Base-by-base conservation (phyloP, 2,797 vertebrate species). In the Triplophysa yarkandensis region DNA sequence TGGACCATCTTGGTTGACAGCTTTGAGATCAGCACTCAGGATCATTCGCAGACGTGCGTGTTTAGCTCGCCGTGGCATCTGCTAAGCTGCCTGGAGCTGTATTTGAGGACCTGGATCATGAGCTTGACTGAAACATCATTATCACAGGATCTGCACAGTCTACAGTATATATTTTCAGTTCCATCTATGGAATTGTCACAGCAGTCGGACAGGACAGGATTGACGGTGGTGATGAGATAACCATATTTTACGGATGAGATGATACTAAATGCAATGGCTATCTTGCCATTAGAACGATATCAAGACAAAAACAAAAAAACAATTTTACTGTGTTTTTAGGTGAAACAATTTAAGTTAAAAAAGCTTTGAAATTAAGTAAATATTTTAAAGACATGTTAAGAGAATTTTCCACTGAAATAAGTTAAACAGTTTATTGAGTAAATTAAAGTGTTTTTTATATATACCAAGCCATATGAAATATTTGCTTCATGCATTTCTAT, bases 61-160 rank as follows among this genome's bases (percentile, higher is more conserved):
- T 71, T 65, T 58, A 54, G 60, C 66, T 79, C 61, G 64, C 66
- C 70, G 41, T 50, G 72, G 77, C 71, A 74, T 74, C 77, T 79
- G 71, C 71, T 64, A 69, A 74, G 77, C 60, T 63, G 62, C 32
- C 61, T 62, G 68, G 65, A 75, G 73, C 66, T 54, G 57, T 54
- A 23, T 34, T 63, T 32, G 68, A 61, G 50, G 66, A 69, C 66
- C 74, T 62, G 67, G 50, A 70, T 68, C 65, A 62, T 48, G 57
- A 64, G 57, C 48, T 71, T 71, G 68, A 60, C 75, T 71, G 61
- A 55, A 70, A 55, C 60, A 61, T 68, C 60, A 71, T 65, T 77
- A 55, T 27, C 21, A 39, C 36, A 44, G 48, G 28, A 55, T 71
- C 67, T 77, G 14, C 52, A 14, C 19, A 66, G 44, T 61, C 48